phyloP scores from a whole-genome alignment of 64 coral and sea anemone species.

The Catalaphyllia jardinei region DNA sequence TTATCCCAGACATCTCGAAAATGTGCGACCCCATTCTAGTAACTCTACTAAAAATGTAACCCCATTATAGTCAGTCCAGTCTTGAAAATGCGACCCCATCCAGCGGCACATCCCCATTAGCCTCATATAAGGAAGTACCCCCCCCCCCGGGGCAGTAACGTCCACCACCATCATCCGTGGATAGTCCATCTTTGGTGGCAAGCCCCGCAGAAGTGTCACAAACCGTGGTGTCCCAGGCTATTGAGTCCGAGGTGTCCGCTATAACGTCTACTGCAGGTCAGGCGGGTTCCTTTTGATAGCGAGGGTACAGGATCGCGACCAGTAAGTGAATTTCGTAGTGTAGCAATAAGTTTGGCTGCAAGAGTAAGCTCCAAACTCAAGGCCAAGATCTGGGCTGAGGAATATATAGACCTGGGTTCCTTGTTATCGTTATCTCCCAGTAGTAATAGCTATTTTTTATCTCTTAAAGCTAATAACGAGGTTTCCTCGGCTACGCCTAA shows the following conservation, averaged over 20 bases:
- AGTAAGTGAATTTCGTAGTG: slow-evolving; percentile 11
- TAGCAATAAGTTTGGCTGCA: slow-evolving; percentile 1
- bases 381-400: slow-evolving; percentile 48
- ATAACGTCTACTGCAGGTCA: not conserved
- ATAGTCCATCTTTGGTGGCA: too few species aligned
- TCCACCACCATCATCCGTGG: too few species aligned
- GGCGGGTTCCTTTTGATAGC: not conserved
- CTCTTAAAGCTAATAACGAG: not conserved
- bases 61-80: too few species aligned
- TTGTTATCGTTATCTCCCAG: not conserved
- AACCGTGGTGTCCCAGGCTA: too few species aligned
- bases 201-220: too few species aligned
- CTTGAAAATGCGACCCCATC: not conserved
- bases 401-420: slow-evolving; percentile 13
- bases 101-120: too few species aligned
- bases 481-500: not conserved
- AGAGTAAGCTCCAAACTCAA: slow-evolving; percentile 3
- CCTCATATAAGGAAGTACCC: too few species aligned
- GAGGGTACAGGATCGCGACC: not conserved
- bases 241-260: not conserved
- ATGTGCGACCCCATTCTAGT: too few species aligned
- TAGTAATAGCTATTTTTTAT: not conserved
- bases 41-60: too few species aligned
- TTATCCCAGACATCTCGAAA: too few species aligned
- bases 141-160: not conserved